Base-by-base conservation (phyloP, 2,888 invertebrate species). In the Catocala sponsa region DNA sequence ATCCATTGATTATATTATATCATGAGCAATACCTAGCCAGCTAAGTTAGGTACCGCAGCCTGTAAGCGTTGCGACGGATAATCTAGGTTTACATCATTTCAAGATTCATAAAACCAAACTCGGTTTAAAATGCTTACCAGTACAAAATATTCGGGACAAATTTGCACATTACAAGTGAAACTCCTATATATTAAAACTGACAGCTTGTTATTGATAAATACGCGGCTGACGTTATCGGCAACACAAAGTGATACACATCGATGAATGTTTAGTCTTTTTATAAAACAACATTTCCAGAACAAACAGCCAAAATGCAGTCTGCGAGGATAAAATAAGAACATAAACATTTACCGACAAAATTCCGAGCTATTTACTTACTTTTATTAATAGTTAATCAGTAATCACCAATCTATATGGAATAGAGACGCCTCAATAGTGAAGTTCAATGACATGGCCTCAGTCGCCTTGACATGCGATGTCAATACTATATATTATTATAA, bases 371-470 rank as follows among this genome's bases (percentile, higher is more conserved):
- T 35, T 11, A 32, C 5, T 5, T 5, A 53, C 48, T 56, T 59
- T 5, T 15, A 11, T 35, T n/a, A 12, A 25, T 10, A 53, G 7
- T n/a, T 6, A 51, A 46, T 46, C 10, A 38, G 7, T 15, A 44
- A 63, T 44, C 25, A 4, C 35, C 44, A 58, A 57, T 6, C 47
- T 57, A 47, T 13, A 13, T 11, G 49, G 25, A n/a, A 55, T 55
- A 59, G 42, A 6, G 48, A 7, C 49, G 50, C 33, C 49, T 51
- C 46, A 59, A 56, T 64, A 53, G 50, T 69, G 58, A 65, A 70
- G 81, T 78, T 78, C 75, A 79, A 67, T 79, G 80, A 81, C 76
- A 78, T 70, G 65, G 54, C 46, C 55, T 53, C 55, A 55, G 61
- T 65, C 65, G 65, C 55, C 65, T 54, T 63, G 66, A 74, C 70